Evolutionary conservation across 2,888 invertebrate species (phyloP), one percentile per base, ranked within the genome.

Genomic region (Magallana nippona): DNA sequence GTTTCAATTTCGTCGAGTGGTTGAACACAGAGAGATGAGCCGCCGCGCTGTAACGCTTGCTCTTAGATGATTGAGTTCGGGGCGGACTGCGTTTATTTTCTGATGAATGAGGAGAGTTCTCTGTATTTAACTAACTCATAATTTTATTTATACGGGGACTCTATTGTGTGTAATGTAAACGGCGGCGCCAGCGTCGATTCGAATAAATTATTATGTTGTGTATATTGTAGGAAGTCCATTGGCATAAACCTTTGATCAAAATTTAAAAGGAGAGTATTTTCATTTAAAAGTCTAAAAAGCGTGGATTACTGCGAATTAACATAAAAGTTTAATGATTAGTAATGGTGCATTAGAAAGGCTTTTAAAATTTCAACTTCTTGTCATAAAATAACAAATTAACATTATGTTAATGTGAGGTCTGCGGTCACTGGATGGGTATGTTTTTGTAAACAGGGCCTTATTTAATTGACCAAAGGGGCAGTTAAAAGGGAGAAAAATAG

Each of bases 301-400:
- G 71, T 71, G 71, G 71, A 71, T 71, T 71, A 71, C 71, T 11
- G 27, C 71, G 71, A 71, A 71, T 71, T 71, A 71, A 22, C 71
- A 71, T 71, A 71, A 71, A 71, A 71, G 71, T 71, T 71, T 71
- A 71, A 71, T 71, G 71, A 71, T 71, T 71, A 71, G 71, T 71
- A 27, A 71, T 71, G 71, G 71, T 27, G 71, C 71, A 71, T 17
- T 71, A 71, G 71, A 71, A 71, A 71, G 71, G 71, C 71, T 71
- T 71, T 71, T 71, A 71, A 71, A 71, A 71, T 71, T 71, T 71
- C 71, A 71, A 71, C 71, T 71, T 71, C 71, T 71, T 71, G 71
- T 32, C 71, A 71, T 71, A 71, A 71, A 71, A 71, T 71, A 71
- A 71, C 71, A 71, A 27, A 71, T 71, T 71, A 71, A 32, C 71